Base-by-base conservation (phyloP, 2,113 vertebrate genomes). In the Lucifuga dentata region DNA sequence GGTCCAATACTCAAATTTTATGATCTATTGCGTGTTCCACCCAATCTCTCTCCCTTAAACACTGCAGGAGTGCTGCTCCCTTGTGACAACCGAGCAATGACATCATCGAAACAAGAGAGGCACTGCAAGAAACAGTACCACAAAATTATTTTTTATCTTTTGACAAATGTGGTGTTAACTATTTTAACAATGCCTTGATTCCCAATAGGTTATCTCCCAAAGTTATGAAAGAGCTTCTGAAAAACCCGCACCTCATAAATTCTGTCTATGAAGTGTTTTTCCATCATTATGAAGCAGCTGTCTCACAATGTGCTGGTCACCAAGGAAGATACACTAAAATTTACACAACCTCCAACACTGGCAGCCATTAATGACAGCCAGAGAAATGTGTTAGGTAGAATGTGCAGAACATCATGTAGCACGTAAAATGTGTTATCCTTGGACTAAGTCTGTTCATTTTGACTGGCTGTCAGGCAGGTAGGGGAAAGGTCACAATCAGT, bases 171-270 rank as follows among this genome's bases (percentile, higher is more conserved):
- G 26, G 19, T 6, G 53, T 56, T 69, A 67, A 78, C 19, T n/a
- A 26, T 51, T 72, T 55, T 41, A 65, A 62, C 62, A 78, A 72
- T 56, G 15, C 26, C 9, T n/a, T n/a, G 6, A 56, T 69, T 58
- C 40, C 40, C 36, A 2, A 65, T n/a, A 5, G 56, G 60, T n/a
- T 46, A 2, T 59, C 51, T 45, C 11, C 23, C 0, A 4, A 49
- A 53, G 44, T 19, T 55, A 65, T 40, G 5, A 62, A 77, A 76
- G 2, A 23, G 13, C 20, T 48, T 75, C 44, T 53, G 56, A 51
- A 65, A 60, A 46, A 52, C 29, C 49, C 50, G 40, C 44, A 79
- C 48, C 36, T 44, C 78, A 55, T 77, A 55, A 77, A 80, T 61
- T 53, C 11, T 64, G 49, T 10, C 29, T 16, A 32, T 20, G 48